Evolutionary conservation across 2,113 vertebrate species (phyloP).

Genomic region (Tympanuchus pallidicinctus): DNA sequence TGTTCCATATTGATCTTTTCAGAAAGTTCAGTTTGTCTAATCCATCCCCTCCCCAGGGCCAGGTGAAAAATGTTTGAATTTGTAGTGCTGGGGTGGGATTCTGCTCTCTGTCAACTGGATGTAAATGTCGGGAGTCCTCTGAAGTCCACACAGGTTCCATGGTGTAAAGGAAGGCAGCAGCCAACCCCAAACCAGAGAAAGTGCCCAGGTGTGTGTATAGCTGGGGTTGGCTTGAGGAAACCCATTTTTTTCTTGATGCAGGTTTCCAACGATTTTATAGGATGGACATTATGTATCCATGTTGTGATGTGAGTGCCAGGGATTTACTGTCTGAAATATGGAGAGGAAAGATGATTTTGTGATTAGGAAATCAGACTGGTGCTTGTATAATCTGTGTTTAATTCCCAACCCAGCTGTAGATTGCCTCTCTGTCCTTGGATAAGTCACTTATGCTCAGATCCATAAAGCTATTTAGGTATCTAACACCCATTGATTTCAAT

Average conservation of each 20-base stretch:
- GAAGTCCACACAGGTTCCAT: neutral
- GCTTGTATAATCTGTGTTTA: conserved; percentile 51
- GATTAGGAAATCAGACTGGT: conserved; percentile 24
- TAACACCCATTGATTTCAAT: conserved; percentile 58
- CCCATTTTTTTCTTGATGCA: neutral
- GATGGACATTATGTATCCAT: neutral
- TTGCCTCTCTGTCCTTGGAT: conserved; percentile 34
- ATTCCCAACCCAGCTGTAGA: conserved; percentile 38
- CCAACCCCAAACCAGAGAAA: neutral
- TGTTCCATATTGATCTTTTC: conserved; percentile 74
- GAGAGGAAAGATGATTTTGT: conserved; percentile 27
- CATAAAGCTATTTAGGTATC: conserved; percentile 62
- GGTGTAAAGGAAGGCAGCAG: conserved; percentile 17
- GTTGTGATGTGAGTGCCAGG: neutral
- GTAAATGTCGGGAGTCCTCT: neutral
- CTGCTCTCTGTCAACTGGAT: conserved; percentile 7
- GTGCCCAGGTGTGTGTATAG: neutral
- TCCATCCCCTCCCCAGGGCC: conserved; percentile 48
- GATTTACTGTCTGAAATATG: conserved; percentile 10
- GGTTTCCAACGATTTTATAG: neutral
- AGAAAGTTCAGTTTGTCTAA: conserved; percentile 73
- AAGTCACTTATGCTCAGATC: conserved; percentile 46
- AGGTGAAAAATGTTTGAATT: conserved; percentile 55
- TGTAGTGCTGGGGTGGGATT: conserved; percentile 24
- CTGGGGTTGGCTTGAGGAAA: neutral